Evolutionary conservation across 2,797 vertebrate species (phyloP).

Genomic region (Neosilurus hyrtlii): DNA sequence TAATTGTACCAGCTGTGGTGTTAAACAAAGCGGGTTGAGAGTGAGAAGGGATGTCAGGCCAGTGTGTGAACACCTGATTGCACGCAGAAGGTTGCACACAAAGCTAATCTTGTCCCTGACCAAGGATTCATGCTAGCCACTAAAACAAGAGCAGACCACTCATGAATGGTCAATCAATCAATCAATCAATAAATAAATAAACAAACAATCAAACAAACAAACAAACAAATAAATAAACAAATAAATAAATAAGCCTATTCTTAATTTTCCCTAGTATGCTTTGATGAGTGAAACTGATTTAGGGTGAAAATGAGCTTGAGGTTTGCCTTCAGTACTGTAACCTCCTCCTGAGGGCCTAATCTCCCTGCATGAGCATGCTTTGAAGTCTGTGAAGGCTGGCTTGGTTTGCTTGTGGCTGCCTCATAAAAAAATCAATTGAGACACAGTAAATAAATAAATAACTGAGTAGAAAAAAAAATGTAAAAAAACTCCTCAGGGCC

Average conservation of each 20-base stretch:
- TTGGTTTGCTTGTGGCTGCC: conserved; percentile 50
- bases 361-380: conserved; percentile 45
- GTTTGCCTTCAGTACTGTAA: conserved; percentile 47
- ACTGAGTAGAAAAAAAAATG: conserved; percentile 14
- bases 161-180: conserved; percentile 67
- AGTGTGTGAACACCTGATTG: conserved; percentile 64
- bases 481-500: conserved; percentile 34
- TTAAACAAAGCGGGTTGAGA: conserved; percentile 17
- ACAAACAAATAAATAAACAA: neutral
- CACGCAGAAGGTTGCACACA: conserved; percentile 60
- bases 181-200: conserved; percentile 58
- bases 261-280: conserved; percentile 49
- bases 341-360: conserved; percentile 53
- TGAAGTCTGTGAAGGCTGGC: conserved; percentile 54
- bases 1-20: conserved; percentile 22
- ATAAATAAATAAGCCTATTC: neutral
- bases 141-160: conserved; percentile 66
- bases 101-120: conserved; percentile 66
- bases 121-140: conserved; percentile 62
- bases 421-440: conserved; percentile 47
- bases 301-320: conserved; percentile 68
- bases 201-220: too few relatives aligned
- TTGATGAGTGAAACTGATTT: conserved; percentile 70
- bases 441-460: conserved; percentile 45
- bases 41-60: conserved; percentile 59